Base-by-base conservation (phyloP, 2,113 vertebrate species). In the Gymnarchus niloticus region DNA sequence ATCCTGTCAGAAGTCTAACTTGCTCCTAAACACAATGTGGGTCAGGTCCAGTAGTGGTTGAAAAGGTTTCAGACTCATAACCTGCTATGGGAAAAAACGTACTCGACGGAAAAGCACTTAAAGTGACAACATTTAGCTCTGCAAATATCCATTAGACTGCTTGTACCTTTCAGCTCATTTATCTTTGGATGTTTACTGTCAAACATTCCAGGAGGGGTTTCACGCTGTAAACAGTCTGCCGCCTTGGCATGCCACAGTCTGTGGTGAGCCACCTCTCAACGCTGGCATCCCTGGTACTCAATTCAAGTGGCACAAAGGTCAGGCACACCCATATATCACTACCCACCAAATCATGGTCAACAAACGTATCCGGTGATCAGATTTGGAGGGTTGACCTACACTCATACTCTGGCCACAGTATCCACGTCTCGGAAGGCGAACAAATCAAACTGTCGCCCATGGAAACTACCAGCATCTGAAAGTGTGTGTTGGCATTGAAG, bases 141-240 rank as follows among this genome's bases (percentile, higher is more conserved):
- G 86, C 80, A 17, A 59, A 82, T 77, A 56, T 87, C 82, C 83
- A 83, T 81, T 86, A 78, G 83, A 48, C 51, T n/a, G 54, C 48
- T 69, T 85, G 69, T 56, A 87, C 83, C 77, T 83, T 83, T 86
- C 84, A 87, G 54, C n/a, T 86, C 81, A 56, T 90, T 88, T 59
- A 77, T 89, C 87, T 89, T 83, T 3, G 46, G 65, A 85, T 88
- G 89, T 89, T 90, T 91, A 90, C 87, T 23, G 37, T 78, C 59
- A 51, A 46, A 73, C 83, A 90, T 90, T 88, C 89, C 86, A 78
- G 65, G 82, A 77, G 77, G 33, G 61, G 37, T 73, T 88, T 56
- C 76, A 17, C 41, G 59, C 56, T 85, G 61, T 77, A 85, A 88
- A 88, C 76, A 65, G 65, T 86, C 86, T 87, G 83, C 78, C 82